Evolutionary conservation across 2,113 vertebrate genomes (phyloP).

Genomic region (Gallinago undulata): DNA sequence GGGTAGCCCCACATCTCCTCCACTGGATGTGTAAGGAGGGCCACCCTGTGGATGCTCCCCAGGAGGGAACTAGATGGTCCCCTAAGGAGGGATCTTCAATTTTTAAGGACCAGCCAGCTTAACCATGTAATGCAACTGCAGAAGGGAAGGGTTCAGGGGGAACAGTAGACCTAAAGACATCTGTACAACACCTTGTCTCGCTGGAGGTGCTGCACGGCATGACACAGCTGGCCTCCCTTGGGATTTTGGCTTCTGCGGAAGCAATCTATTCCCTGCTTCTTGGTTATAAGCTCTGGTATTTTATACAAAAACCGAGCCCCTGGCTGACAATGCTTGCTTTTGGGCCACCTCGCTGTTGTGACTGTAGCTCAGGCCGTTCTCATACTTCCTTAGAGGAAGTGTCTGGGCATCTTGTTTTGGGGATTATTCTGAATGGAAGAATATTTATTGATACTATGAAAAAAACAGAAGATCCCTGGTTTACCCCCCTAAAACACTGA

Average conservation of each 20-base stretch:
- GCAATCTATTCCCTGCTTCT: background rate
- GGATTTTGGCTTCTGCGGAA: background rate
- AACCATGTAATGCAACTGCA: background rate
- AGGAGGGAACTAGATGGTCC: background rate
- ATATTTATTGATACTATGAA: background rate
- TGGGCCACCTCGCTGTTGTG: background rate
- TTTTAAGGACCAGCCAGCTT: background rate
- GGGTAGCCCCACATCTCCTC: background rate
- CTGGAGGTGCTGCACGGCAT: background rate
- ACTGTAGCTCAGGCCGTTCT: background rate
- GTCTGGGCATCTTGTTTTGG: background rate
- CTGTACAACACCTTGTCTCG: background rate
- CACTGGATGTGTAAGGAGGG: background rate
- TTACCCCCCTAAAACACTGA: background rate
- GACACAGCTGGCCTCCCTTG: background rate
- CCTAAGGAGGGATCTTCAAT: background rate
- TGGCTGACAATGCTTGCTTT: background rate
- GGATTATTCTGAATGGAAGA: background rate
- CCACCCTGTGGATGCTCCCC: background rate
- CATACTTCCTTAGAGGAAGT: background rate
- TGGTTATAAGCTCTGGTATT: background rate
- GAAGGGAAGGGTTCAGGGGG: background rate
- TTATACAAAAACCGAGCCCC: background rate
- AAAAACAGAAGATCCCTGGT: background rate
- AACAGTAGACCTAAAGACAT: background rate